Conservation (phyloP, 2,888 invertebrate species). For the Mycalesis mineus region DNA sequence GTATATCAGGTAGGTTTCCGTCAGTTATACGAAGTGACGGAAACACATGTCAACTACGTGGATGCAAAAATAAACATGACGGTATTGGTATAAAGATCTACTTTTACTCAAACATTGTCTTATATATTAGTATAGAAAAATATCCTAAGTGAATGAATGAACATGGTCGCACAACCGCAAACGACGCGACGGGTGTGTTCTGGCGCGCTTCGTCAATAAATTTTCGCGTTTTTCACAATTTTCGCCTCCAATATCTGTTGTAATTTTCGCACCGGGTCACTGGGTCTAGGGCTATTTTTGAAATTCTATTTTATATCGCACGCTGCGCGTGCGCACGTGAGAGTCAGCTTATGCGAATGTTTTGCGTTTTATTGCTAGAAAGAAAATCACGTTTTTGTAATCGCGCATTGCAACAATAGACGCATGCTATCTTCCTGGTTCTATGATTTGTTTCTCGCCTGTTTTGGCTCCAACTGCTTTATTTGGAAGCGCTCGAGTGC, state of each 20-base stretch:
- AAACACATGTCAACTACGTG: too few relatives aligned
- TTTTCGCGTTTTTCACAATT: constrained; percentile 30
- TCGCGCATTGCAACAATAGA: neutral
- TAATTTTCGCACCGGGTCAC: constrained; percentile 21
- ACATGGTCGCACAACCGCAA: constrained; percentile 14
- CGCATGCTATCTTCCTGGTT: neutral
- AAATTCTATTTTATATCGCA: constrained; percentile 10
- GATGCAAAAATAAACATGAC: too few relatives aligned
- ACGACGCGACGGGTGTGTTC: neutral
- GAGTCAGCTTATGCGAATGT: neutral
- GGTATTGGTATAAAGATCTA: too few relatives aligned
- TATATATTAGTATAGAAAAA: neutral
- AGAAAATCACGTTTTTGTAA: neutral
- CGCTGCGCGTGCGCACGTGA: neutral
- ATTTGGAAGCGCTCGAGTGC: too few relatives aligned
- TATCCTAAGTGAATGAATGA: neutral
- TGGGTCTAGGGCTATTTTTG: constrained; percentile 27
- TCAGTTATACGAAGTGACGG: too few relatives aligned
- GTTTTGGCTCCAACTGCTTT: too few relatives aligned
- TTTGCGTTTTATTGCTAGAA: constrained; percentile 9
- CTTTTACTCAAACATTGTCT: too few relatives aligned
- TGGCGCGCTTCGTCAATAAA: constrained; percentile 26
- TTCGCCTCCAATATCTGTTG: constrained; percentile 7
- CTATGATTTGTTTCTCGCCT: too few relatives aligned
- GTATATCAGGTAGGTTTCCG: too few relatives aligned